Base-by-base conservation (phyloP, 2,113 vertebrate species). In the Columba livia region DNA sequence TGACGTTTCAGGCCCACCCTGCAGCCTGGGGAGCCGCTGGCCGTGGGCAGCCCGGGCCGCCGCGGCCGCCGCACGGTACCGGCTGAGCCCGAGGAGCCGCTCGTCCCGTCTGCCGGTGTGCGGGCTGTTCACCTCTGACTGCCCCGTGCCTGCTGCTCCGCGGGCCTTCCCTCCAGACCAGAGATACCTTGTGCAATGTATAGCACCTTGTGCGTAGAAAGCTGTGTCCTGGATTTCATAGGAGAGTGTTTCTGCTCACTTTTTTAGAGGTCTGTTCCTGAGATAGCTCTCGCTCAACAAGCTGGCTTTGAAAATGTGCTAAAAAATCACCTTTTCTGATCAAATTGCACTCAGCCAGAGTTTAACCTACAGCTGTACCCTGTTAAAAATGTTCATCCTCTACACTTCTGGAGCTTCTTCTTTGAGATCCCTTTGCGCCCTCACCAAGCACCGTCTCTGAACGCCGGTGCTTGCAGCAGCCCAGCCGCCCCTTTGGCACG, bases 31-130 rank as follows among this genome's bases (percentile, higher is more conserved):
- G 25, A 65, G 38, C 29, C 47, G 61, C 51, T 61, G 14, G 12
- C 75, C 42, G 0, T n/a, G 64, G 50, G 7, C 53, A 25, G 12
- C 8, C 50, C 7, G 14, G 62, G 28, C 18, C 0, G 1, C 61
- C 23, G 58, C 13, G 11, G 17, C 9, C 53, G 16, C 47, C 64
- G 38, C 15, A 12, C 23, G 5, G 58, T 48, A 10, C 8, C 58
- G 25, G 28, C 40, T 12, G 21, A 4, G 71, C 50, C 21, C 62
- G 60, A 84, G n/a, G 5, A 20, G 36, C 12, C 5, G 53, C 26
- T 53, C 65, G 15, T 73, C 40, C 80, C 69, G 86, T 48, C 60
- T 73, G 72, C 38, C 48, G 2, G 5, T 51, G 25, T 38, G n/a
- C 12, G 14, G 53, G 29, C 26, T 79, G 6, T 73, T 83, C 38